Evolutionary conservation across 2,888 invertebrate species (phyloP), one percentile per base, ranked within the genome.

Genomic region (Calameuta filiformis): DNA sequence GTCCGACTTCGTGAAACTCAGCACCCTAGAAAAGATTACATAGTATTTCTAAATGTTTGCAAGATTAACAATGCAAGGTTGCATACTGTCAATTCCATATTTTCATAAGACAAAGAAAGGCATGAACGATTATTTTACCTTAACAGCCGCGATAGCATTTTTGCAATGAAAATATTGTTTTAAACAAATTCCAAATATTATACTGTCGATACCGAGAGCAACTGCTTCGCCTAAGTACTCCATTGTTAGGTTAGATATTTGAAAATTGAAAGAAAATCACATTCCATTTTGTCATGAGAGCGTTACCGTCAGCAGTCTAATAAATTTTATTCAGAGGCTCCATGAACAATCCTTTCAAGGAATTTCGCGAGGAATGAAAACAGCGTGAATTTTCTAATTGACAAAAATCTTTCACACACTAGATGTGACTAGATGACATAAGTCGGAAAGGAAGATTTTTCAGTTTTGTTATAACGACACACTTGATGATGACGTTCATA

Each of bases 151-250:
- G 76, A 96, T 93, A 11, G 96, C 95, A 90, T 94, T 94, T 92
- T 95, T 96, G 92, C 95, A 96, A 91, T 94, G 94, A 87, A 94
- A 94, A 91, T 96, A 95, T 91, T 96, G 95, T 87, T 94, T 95
- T 68, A 96, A 92, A 89, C 96, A 96, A 79, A 95, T 93, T 0
- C 95, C 95, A 81, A 97, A 93, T 86, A 97, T 94, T 40, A 97
- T 89, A 35, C 95, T 93, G 90, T 97, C 96, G 76, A 97, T 93
- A 40, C 96, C 95, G 75, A 97, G 92, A 34, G 95, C 94, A 82
- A 97, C 92, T 74, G 94, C 93, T 93, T 97, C 96, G 37, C 95
- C 95, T 80, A 96, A 89, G 91, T 95, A 95, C 89, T 97, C 96
- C 96, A 96, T 96, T 83, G 84, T 90, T 83, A 86, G 83, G 87